Base-by-base conservation (phyloP, 2,888 invertebrate genomes). In the Ichneumoninae sp. region DNA sequence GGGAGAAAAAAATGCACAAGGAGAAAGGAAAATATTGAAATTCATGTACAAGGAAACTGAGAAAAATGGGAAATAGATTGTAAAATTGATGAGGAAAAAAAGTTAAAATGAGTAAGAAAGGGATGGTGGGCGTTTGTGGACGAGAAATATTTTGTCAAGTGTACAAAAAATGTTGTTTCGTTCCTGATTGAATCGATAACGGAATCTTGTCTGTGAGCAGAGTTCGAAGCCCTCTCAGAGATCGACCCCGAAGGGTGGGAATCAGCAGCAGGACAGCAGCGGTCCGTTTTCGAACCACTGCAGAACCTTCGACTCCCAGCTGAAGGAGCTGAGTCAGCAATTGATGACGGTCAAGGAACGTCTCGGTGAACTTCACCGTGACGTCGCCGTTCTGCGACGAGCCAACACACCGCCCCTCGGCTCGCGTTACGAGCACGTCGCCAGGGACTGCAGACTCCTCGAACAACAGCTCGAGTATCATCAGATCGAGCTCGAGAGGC, bases 351-450 rank as follows among this genome's bases (percentile, higher is more conserved):
- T 96, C 3, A 95, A 95, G 89, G 96, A 96, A 79, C 94, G 95
- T 84, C 95, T 96, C 7, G 95, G 95, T 68, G 96, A 97, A 87
- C 92, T 96, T 40, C 97, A 97, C 90, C 94, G 96, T 75, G 97
- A 97, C 90, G 95, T 97, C 36, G 95, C 96, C 0, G 94, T 96
- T 16, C 93, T 96, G 44, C 94, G 96, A 78, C 94, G 95, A 86
- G 94, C 94, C 2, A 94, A 94, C 72, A 94, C 94, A 0, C 94
- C 94, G 2, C 94, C 94, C 0, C 82, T 94, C 74, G 93, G 92
- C 2, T 89, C 90, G 10, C 93, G 95, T 7, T 95, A 95, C 85
- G 95, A 95, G 69, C 92, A 94, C 84, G 93, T 95, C 3, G 94
- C 95, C 0, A 91, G 95, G 74, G 96, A 96, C 89, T 96, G 96